These are phyloP conservation scores for Lucilia sericata DNA, from an alignment of 1,140 invertebrate species.

Conservation along the genomic window DNA sequence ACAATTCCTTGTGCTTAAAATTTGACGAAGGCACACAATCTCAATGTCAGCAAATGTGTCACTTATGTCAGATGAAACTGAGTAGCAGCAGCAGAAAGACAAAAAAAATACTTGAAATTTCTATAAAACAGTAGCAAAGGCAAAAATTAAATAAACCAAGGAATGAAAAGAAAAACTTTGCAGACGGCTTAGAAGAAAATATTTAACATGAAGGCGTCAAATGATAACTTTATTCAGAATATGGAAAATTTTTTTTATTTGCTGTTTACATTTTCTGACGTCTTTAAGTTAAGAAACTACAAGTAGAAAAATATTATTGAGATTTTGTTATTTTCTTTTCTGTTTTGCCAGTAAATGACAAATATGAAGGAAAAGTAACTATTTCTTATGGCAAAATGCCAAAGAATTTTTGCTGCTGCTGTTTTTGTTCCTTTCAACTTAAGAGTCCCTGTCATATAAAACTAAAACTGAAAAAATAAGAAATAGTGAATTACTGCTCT, in stretches of 20 bases:
- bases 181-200: not conserved
- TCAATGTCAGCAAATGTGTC: slow-evolving; percentile 26
- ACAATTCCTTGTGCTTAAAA: not conserved
- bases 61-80: not conserved
- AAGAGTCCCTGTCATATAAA: not conserved
- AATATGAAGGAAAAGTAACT: not conserved
- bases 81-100: not conserved
- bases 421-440: not conserved
- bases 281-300: not conserved
- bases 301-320: too few relatives aligned
- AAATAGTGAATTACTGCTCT: not conserved
- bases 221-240: not conserved
- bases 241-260: not conserved
- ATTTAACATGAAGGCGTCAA: not conserved
- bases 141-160: not conserved
- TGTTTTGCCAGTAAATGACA: not conserved
- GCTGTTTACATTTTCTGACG: not conserved
- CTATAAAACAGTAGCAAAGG: not conserved
- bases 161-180: not conserved
- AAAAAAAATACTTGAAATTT: not conserved
- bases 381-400: slow-evolving; percentile 11
- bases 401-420: not conserved
- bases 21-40: not conserved
- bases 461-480: too few relatives aligned
- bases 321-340: too few relatives aligned